Percentiles rank a stretch among this genome's conserved stretches.
These are phyloP conservation scores for Silurus asotus DNA, from an alignment of 2,113 vertebrate species.

Conservation along the genomic window DNA sequence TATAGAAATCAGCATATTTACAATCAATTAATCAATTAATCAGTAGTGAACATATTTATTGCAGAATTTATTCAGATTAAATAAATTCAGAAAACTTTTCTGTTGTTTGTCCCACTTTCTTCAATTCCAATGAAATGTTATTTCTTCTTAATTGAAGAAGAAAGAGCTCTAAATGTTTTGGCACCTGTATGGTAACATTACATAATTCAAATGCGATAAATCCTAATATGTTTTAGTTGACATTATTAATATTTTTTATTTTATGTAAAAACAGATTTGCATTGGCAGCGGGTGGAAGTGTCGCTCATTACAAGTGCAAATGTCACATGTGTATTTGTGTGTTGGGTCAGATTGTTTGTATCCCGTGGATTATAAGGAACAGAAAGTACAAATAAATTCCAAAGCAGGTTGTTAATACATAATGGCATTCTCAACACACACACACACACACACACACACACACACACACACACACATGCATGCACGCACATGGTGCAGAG, in stretches of 20 bases:
- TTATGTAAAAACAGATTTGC: not conserved
- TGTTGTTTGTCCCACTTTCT: not conserved
- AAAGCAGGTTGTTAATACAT: not conserved
- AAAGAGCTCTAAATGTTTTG: not conserved
- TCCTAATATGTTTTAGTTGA: not conserved
- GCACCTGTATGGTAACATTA: not conserved
- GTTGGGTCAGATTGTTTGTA: not conserved
- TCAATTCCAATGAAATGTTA: not conserved
- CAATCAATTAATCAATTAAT: too few species aligned
- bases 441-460: not conserved
- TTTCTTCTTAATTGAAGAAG: not conserved
- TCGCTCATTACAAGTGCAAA: not conserved
- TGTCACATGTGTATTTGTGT: not conserved
- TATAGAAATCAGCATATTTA: not conserved
- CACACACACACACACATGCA: not conserved
- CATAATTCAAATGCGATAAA: not conserved
- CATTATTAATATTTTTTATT: not conserved
- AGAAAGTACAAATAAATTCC: conserved; percentile 4
- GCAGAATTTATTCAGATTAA: not conserved
- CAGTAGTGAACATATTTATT: too few species aligned
- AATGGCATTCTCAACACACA: not conserved
- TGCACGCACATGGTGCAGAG: conserved; percentile 17
- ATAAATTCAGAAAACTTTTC: not conserved
- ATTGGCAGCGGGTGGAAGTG: not conserved
- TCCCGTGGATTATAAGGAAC: not conserved